Conservation (phyloP, 2,888 invertebrate species). For the Cistogaster globosa region DNA sequence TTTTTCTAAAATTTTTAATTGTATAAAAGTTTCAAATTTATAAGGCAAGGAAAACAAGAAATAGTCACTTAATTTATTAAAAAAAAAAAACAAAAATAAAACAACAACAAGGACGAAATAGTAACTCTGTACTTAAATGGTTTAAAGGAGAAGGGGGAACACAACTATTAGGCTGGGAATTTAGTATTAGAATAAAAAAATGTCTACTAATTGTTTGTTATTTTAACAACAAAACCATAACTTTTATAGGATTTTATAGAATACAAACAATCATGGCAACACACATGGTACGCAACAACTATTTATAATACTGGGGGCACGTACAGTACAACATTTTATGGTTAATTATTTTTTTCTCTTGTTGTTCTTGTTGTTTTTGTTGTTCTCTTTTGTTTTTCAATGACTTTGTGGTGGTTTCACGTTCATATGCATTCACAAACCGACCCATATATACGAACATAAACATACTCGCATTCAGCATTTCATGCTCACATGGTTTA, state of each 20-base stretch:
- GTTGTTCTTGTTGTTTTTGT: background rate
- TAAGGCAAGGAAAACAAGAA: slow-evolving; percentile 19
- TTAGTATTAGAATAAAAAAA: slow-evolving; percentile 51
- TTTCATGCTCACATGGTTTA: slow-evolving; percentile 35
- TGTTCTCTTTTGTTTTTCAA: slow-evolving; percentile 37
- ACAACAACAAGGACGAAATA: slow-evolving; percentile 34
- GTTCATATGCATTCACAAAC: slow-evolving; percentile 1
- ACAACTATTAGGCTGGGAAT: slow-evolving; percentile 52
- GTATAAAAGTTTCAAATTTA: slow-evolving; percentile 34
- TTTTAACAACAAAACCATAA: slow-evolving; percentile 56
- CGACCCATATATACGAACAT: background rate
- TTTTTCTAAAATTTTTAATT: slow-evolving; percentile 8
- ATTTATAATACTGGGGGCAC: slow-evolving; percentile 48
- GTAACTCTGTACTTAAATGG: slow-evolving; percentile 45
- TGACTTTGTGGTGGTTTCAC: slow-evolving; percentile 41
- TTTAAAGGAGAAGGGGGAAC: slow-evolving; percentile 27
- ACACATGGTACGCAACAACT: background rate
- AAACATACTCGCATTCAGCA: background rate
- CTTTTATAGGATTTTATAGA: slow-evolving; percentile 46
- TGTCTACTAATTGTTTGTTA: slow-evolving; percentile 62
- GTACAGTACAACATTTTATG: slow-evolving; percentile 64
- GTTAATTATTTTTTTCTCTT: slow-evolving; percentile 63
- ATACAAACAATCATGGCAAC: slow-evolving; percentile 3
- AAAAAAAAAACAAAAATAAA: background rate
- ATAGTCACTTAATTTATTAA: too few species aligned